Percentiles rank a stretch among this genome's conserved stretches.
Conservation (phyloP, 2,797 vertebrate species). For the Capromys pilorides region DNA sequence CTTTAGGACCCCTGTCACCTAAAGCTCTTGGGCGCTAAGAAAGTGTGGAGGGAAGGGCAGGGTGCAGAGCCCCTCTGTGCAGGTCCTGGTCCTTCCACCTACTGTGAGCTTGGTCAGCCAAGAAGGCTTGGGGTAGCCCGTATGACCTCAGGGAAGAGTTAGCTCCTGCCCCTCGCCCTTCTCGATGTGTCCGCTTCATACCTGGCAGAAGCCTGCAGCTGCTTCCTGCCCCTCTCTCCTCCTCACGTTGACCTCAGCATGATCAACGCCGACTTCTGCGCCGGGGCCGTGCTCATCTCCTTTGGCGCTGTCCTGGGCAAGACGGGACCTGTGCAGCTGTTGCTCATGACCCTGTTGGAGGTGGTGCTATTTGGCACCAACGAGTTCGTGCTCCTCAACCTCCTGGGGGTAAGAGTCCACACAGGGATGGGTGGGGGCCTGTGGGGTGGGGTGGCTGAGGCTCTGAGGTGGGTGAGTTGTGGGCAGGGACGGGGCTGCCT, state of each 20-base stretch:
- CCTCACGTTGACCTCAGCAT: slow-evolving; percentile 85
- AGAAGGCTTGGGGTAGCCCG: not conserved
- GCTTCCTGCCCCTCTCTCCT: accelerated
- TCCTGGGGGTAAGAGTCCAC: slow-evolving; percentile 87
- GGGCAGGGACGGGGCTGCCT: accelerated
- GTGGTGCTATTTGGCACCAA: slow-evolving; percentile 91
- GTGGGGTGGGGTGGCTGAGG: not conserved
- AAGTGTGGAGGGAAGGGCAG: not conserved
- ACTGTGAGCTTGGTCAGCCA: not conserved
- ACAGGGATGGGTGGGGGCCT: not conserved
- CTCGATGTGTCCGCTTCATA: not conserved
- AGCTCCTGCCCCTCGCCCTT: not conserved
- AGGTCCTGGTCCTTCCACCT: not conserved
- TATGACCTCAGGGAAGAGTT: not conserved
- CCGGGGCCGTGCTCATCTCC: slow-evolving; percentile 91
- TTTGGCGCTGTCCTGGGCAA: slow-evolving; percentile 92
- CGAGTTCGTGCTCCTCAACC: slow-evolving; percentile 89
- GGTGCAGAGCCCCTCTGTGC: not conserved
- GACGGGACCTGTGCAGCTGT: slow-evolving; percentile 91
- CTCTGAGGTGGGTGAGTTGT: not conserved
- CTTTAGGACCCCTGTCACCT: not conserved
- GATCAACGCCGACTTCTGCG: slow-evolving; percentile 94
- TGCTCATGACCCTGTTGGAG: slow-evolving; percentile 92
- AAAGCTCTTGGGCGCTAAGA: not conserved
- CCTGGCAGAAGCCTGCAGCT: not conserved